Evolutionary conservation across 1,140 invertebrate genomes (phyloP).

Genomic region (Sycobia sp.): DNA sequence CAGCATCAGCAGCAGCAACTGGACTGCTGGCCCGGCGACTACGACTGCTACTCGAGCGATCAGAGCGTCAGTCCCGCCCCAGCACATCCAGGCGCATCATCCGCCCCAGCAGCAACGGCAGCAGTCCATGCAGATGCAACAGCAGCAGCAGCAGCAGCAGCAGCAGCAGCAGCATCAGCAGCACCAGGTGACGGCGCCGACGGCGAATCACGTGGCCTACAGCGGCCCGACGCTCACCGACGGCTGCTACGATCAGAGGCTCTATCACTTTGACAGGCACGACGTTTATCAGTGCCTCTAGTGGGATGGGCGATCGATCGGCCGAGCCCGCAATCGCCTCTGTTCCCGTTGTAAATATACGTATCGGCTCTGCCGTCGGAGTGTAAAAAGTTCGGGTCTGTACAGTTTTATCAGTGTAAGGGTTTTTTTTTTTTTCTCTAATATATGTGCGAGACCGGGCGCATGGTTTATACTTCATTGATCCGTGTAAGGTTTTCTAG

Average conservation of each 20-base stretch:
- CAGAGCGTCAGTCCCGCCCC: constrained; percentile 51
- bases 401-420: no score
- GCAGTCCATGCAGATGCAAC: neutral
- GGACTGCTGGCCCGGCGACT: constrained; percentile 41
- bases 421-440: no score
- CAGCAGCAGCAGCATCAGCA: constrained; percentile 26
- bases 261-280: constrained; percentile 54
- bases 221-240: neutral
- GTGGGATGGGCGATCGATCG: neutral
- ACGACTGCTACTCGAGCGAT: constrained; percentile 56
- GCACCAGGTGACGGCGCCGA: neutral
- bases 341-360: neutral
- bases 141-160: constrained; percentile 28
- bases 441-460: no score
- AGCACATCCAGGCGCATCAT: neutral
- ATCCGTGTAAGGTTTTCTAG: no score
- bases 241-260: constrained; percentile 54
- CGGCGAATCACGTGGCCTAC: constrained; percentile 26
- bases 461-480: no score
- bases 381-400: no score
- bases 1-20: no score
- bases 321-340: neutral
- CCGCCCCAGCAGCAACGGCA: neutral
- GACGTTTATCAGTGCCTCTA: constrained; percentile 59
- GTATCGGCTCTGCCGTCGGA: no score